These are phyloP conservation scores for Anthoscopus minutus DNA, from an alignment of 2,113 vertebrate genomes.

Conservation along the genomic window DNA sequence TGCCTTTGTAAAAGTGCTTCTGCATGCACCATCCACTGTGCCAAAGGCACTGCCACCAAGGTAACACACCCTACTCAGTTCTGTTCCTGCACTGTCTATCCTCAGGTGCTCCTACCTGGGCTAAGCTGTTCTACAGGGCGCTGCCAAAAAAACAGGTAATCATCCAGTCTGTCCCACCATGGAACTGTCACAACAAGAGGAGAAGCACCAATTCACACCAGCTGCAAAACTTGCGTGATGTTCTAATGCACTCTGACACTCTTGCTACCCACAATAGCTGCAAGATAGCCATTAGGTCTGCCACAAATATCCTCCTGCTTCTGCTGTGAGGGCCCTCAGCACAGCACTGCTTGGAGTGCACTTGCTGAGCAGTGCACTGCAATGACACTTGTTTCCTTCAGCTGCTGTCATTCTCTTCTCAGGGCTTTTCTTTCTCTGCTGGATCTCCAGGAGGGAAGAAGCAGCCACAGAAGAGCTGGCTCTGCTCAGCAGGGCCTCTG, in stretches of 20 bases:
- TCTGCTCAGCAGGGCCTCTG: conserved; percentile 38
- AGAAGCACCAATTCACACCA: neutral
- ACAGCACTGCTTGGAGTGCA: neutral
- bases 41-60: neutral
- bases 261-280: neutral
- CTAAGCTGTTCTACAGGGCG: neutral
- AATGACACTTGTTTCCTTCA: conserved; percentile 6
- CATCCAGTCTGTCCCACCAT: neutral
- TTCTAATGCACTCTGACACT: neutral
- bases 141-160: neutral
- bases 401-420: neutral
- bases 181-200: neutral
- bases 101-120: neutral
- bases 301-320: neutral
- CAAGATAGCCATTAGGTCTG: rapidly evolving
- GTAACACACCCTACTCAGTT: neutral
- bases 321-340: neutral
- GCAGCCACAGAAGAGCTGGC: conserved; percentile 13
- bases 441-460: neutral
- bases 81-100: neutral
- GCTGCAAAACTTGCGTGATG: neutral
- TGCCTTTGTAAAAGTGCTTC: neutral
- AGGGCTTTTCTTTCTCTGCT: neutral
- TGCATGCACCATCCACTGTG: rapidly evolving
- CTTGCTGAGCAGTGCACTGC: neutral